Conservation (phyloP, 2,888 invertebrate genomes). For the Eristalis tenax region DNA sequence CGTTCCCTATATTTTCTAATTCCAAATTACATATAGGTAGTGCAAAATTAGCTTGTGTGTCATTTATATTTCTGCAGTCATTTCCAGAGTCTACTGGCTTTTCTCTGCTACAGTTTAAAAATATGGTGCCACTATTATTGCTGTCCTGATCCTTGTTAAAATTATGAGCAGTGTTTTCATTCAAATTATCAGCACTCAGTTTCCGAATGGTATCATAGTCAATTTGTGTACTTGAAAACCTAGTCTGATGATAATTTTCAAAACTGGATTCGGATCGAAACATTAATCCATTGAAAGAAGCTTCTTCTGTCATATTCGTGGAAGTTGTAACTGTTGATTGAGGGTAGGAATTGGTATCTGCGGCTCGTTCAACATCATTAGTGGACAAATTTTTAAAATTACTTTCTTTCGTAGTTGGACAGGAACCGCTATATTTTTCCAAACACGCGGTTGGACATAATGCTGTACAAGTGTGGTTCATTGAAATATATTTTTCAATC, state of each 20-base stretch:
- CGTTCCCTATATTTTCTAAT: constrained; percentile 1
- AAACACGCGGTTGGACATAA: constrained; percentile 9
- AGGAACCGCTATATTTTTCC: constrained; percentile 11
- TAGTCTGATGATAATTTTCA: constrained; percentile 18
- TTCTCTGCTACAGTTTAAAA: constrained; percentile 19
- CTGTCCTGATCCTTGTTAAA: constrained; percentile 22
- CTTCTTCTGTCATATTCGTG: constrained; percentile 27
- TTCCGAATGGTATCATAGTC: constrained; percentile 50
- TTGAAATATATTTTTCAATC: constrained; percentile 32
- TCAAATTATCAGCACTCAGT: constrained; percentile 5
- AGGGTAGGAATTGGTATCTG: constrained; percentile 29
- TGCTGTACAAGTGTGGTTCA: constrained; percentile 30
- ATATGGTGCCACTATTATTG: constrained; percentile 15
- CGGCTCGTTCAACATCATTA: constrained; percentile 16
- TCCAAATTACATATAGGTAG: constrained; percentile 38
- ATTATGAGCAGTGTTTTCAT: constrained; percentile 29
- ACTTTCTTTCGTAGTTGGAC: background rate
- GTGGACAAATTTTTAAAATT: constrained; percentile 23
- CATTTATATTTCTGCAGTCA: constrained; percentile 27
- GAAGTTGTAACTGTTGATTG: constrained; percentile 55
- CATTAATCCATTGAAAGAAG: constrained; percentile 33
- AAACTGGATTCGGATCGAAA: constrained; percentile 34
- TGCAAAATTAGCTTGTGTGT: constrained; percentile 31
- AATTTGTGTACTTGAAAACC: constrained; percentile 17
- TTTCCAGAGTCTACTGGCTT: constrained; percentile 8